Evolutionary conservation across 2,797 vertebrate species (phyloP), one percentile per base, ranked within the genome.

Genomic region (Paratrypauchen microcephalus): DNA sequence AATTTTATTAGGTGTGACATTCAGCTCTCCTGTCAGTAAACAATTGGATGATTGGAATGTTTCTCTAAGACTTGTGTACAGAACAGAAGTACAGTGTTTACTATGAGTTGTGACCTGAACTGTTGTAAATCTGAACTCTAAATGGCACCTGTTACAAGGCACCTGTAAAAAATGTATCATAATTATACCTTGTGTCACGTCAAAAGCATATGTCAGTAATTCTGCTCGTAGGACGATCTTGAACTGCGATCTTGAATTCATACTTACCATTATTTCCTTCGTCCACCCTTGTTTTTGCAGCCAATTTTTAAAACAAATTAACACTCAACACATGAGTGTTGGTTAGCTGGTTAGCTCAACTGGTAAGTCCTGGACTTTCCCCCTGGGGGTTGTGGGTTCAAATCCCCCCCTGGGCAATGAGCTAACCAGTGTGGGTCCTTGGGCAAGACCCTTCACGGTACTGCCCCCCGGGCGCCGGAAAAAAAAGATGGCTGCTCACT

Each of bases 51-150:
- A 4, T 59, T 59, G 28, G 28, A 32, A 59, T 59, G 24, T 18
- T 19, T 3, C 5, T 59, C 8, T 3, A n/a, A n/a, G 7, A 32
- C 57, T 28, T 13, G 18, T 59, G 57, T 19, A 60, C 28, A 60
- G 47, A 16, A 12, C 16, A 50, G 18, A 19, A 18, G 19, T 19
- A 30, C 64, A 50, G 47, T 65, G 62, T 23, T 68, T 28, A 26
- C 32, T 15, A 15, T 41, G 57, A 61, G 32, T 12, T 61, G 36
- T 61, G 59, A 28, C 41, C 13, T 3, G 12, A 62, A 26, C 15
- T 47, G 23, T 65, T 6, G 21, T 50, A 24, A 24, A 76, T 56
- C 63, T 64, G 39, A 19, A 0, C 6, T 62, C 30, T 52, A 67
- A 72, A 68, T 30, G 19, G 12, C 18, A 56, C 21, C 36, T 11